Base-by-base conservation (phyloP, 2,797 vertebrate genomes). In the Myoxocephalus aenaeus region DNA sequence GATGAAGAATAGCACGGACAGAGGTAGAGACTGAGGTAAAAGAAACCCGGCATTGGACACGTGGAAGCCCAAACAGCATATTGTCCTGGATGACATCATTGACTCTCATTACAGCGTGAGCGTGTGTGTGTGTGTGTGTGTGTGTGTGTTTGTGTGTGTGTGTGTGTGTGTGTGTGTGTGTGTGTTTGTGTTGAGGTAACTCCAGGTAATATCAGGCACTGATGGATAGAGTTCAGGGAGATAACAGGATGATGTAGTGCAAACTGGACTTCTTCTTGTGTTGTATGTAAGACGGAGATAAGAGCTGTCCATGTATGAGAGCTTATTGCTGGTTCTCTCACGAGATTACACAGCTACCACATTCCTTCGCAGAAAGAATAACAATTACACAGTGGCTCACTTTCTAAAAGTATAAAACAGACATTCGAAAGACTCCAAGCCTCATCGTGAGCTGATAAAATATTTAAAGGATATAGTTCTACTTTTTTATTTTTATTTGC, bases 81-180 rank as follows among this genome's bases (percentile, higher is more conserved):
- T 82, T 88, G 83, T 89, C 72, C 59, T 36, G 53, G 57, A 73
- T 90, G 81, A 88, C 80, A 86, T 86, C 84, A 86, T 2, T 12
- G 22, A 66, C 73, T 81, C 70, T 82, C 27, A 53, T 81, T 76
- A 84, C 75, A 78, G 48, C 38, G 58, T 65, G 76, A 67, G 62
- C 42, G 40, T 38, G 72, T 66, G 75, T 79, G 72, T 40, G 22
- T 27, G 51, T 13, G 7, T 66, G 73, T 81, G 72, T 40, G 22
- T 54, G 51, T 25, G 7, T 67, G 32, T 32, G 32, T 34, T 3
- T 34, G 34, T 34, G 6, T 34, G 34, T 34, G 34, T 66, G 73
- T 81, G 72, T 40, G 22, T 54, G 51, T 25, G 7, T 67, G 32
- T 32, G 32, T 34, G 34, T 34, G 34, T 34, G 6, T 34, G 34